Evolutionary conservation across 2,797 vertebrate species (phyloP).

Genomic region (Myotis pilosus): DNA sequence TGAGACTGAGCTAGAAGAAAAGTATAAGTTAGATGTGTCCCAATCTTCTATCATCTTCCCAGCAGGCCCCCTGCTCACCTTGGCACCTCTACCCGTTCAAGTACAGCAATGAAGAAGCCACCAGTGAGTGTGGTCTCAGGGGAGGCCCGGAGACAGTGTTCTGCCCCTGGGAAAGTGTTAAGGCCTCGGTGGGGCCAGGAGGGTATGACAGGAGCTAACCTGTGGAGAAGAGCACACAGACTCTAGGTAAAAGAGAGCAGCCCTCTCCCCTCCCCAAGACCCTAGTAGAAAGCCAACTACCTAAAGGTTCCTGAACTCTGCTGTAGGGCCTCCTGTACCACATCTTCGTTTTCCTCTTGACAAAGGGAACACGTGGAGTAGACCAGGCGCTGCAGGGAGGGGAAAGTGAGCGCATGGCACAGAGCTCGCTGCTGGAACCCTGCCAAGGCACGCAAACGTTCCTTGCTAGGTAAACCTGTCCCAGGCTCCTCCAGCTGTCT

Average conservation of each 20-base stretch:
- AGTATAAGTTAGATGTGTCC: neutral
- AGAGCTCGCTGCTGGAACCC: conserved; percentile 91
- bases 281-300: conserved; percentile 70
- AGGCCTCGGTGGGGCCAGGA: conserved; percentile 92
- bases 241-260: neutral
- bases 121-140: conserved; percentile 88
- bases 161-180: conserved; percentile 80
- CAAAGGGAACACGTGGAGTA: conserved; percentile 97
- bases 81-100: conserved; percentile 81
- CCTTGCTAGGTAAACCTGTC: neutral
- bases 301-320: conserved; percentile 85
- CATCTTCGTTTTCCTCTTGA: conserved; percentile 93
- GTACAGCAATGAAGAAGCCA: conserved; percentile 94
- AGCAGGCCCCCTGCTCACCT: conserved; percentile 37
- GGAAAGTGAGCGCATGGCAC: conserved; percentile 90
- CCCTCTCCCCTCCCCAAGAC: no score
- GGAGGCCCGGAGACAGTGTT: conserved; percentile 92
- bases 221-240: conserved; percentile 34
- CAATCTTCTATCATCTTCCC: neutral
- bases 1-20: conserved; percentile 15
- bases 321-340: conserved; percentile 87
- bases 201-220: conserved; percentile 87
- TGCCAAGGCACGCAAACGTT: conserved; percentile 88
- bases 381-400: conserved; percentile 86
- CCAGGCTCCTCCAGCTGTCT: conserved; percentile 63